These are phyloP conservation scores for Ips nitidus DNA, from an alignment of 1,140 invertebrate species.

Conservation along the genomic window DNA sequence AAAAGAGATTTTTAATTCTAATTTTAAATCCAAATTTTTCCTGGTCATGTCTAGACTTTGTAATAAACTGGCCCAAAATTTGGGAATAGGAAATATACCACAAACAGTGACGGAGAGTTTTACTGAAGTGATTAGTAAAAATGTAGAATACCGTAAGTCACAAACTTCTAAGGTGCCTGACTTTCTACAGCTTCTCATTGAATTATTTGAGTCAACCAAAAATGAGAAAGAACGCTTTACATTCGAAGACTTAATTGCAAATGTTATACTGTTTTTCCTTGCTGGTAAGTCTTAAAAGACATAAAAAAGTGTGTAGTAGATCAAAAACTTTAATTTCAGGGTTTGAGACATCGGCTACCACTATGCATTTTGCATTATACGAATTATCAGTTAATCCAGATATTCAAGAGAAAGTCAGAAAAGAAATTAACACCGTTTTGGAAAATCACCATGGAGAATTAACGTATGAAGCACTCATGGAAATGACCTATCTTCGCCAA, in stretches of 20 bases:
- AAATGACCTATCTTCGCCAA: constrained; percentile 61
- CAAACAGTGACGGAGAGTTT: constrained; percentile 54
- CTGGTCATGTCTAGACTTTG: constrained; percentile 5
- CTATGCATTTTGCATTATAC: constrained; percentile 56
- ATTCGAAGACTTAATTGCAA: constrained; percentile 29
- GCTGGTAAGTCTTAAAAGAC: constrained; percentile 19
- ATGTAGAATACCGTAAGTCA: constrained; percentile 53
- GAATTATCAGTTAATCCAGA: constrained; percentile 54
- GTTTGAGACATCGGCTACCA: constrained; percentile 56
- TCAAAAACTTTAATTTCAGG: constrained; percentile 40
- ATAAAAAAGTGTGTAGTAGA: background rate
- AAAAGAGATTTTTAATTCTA: background rate
- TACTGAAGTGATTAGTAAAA: constrained; percentile 50
- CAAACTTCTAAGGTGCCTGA: constrained; percentile 54
- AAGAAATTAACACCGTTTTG: constrained; percentile 55
- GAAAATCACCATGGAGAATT: constrained; percentile 54
- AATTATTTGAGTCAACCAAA: constrained; percentile 41
- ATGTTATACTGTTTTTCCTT: constrained; percentile 27
- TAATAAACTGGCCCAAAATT: constrained; percentile 3
- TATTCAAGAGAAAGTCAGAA: constrained; percentile 54
- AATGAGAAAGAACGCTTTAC: constrained; percentile 17
- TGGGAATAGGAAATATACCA: constrained; percentile 2
- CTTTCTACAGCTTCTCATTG: constrained; percentile 58
- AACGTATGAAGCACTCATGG: constrained; percentile 59
- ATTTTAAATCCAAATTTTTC: background rate